Evolutionary conservation across 2,797 vertebrate species (phyloP), one percentile per base, ranked within the genome.

Genomic region (Aotus griseimembra): DNA sequence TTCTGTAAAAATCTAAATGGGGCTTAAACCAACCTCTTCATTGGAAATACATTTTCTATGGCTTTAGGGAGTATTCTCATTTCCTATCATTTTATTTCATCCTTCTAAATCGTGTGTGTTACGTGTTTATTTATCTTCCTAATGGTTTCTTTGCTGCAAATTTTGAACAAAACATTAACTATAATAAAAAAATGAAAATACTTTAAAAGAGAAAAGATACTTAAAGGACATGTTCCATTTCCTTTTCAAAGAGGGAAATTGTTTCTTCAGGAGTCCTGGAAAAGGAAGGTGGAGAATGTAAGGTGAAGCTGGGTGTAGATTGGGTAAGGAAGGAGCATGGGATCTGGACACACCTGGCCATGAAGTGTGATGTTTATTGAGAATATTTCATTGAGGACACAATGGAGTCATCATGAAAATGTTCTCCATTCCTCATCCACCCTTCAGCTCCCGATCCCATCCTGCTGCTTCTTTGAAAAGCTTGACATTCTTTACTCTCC

Each of bases 141-240:
- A 64, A 36, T 76, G 44, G 22, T 46, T 86, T 92, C n/a, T 26
- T 96, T 95, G 75, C 88, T 90, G 67, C 20, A 91, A 50, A 80
- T 88, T 89, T 93, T 93, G 75, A 96, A 64, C 44, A 88, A 97
- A 52, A 33, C 17, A 80, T 75, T 86, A 86, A 67, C 80, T 76
- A 26, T 89, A 67, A 86, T 75, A 82, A 88, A 97, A 92, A 94
- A 90, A 72, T 14, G 17, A 39, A 96, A 95, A 84, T 70, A 77
- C 14, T 75, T 91, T 84, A 41, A 81, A 86, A 79, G 64, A 83
- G 41, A 50, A 92, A 84, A 50, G 4, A 41, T 48, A 83, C 44
- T 64, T 96, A 46, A 64, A 85, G 80, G 82, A 4, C 12, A 28
- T n/a, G 3, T 36, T 93, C 55, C 61, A 33, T 86, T 85, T 96